These are phyloP conservation scores for Austrofundulus limnaeus DNA, from an alignment of 2,113 vertebrate genomes.

Conservation along the genomic window DNA sequence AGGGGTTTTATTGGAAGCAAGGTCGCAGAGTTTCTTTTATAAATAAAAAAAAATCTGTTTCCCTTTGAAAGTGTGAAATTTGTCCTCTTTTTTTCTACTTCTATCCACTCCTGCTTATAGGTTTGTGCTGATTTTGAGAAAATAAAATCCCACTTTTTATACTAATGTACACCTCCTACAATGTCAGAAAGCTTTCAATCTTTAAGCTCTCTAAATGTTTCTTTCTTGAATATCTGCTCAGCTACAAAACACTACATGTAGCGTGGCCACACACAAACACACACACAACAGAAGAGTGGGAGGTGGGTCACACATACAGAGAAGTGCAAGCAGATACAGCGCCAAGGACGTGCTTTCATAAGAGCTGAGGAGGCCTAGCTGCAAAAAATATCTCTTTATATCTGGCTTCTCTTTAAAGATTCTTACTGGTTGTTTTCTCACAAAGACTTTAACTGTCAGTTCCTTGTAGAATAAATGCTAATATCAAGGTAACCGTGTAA, in stretches of 20 bases:
- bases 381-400: constrained; percentile 28
- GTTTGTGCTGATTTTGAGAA: constrained; percentile 64
- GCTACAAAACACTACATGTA: constrained; percentile 32
- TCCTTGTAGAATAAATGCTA: constrained; percentile 20
- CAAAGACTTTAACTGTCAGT: constrained; percentile 30
- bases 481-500: constrained; percentile 28
- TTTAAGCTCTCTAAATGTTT: constrained; percentile 28
- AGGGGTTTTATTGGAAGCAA: constrained; percentile 27
- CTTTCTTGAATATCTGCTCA: constrained; percentile 39
- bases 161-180: constrained; percentile 48
- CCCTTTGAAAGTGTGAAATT: background rate
- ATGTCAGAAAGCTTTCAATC: constrained; percentile 14
- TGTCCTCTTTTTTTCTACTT: constrained; percentile 14
- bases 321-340: constrained; percentile 43
- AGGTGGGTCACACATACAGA: constrained; percentile 47
- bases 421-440: constrained; percentile 18
- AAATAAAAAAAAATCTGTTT: background rate
- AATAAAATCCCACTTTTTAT: constrained; percentile 60
- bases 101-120: background rate
- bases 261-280: constrained; percentile 39
- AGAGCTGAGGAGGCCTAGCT: constrained; percentile 25
- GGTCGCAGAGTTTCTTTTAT: constrained; percentile 17
- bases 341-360: constrained; percentile 61
- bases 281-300: constrained; percentile 43
- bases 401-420: constrained; percentile 24